phyloP scores from a whole-genome alignment of 2,797 vertebrate genomes.

The Hypotaenidia okinawae region DNA sequence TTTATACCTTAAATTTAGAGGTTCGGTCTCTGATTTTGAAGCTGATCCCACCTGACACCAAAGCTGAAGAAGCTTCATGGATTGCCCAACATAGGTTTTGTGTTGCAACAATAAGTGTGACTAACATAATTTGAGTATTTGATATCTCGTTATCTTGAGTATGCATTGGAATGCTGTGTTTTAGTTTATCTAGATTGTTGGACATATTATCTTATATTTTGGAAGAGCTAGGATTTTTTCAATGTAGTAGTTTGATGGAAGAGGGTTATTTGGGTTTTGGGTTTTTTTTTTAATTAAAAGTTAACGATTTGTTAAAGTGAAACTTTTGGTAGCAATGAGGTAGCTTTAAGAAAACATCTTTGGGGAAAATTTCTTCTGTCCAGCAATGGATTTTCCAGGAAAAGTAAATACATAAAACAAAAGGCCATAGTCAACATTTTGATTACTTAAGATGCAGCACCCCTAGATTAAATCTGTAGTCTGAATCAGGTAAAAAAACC shows the following conservation, averaged over 20 bases:
- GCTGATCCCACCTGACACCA: not conserved
- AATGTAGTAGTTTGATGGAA: not conserved
- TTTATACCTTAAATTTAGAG: not conserved
- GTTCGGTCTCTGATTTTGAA: not conserved
- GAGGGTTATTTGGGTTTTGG: not conserved
- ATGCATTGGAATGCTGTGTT: not conserved
- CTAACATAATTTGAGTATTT: not conserved
- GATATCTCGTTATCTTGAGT: not conserved
- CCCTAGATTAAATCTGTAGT: not conserved
- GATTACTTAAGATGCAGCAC: not conserved
- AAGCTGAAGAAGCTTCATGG: not conserved
- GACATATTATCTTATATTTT: not conserved
- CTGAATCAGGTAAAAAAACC: not conserved
- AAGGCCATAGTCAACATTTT: not conserved
- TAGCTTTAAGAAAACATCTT: not conserved
- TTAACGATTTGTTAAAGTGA: not conserved
- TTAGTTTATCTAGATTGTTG: not conserved
- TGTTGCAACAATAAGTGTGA: not conserved
- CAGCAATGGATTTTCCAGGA: not conserved
- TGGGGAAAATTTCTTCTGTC: not conserved
- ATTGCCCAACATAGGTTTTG: not conserved
- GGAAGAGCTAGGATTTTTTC: not conserved
- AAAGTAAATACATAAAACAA: not conserved
- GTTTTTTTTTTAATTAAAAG: not conserved
- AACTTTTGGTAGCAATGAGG: not conserved